Conservation (phyloP, 2,113 vertebrate species). For the Thunnus thynnus region DNA sequence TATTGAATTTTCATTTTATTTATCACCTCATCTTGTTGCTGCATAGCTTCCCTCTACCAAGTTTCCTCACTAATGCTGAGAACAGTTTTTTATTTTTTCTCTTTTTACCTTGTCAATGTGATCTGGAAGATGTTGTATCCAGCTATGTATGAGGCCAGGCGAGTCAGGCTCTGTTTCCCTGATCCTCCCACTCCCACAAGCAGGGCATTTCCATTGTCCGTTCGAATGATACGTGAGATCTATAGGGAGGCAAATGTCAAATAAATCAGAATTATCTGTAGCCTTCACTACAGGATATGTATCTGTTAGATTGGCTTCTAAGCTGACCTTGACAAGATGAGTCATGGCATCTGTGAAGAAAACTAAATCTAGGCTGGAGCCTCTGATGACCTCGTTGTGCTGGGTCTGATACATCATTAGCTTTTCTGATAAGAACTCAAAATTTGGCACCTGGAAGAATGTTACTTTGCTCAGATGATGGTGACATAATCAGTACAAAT, state of each 20-base stretch:
- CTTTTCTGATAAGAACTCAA: conserved; percentile 82
- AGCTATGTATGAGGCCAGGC: conserved; percentile 90
- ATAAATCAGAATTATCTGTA: conserved; percentile 18
- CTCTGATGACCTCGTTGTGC: conserved; percentile 87
- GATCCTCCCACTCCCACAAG: conserved; percentile 93
- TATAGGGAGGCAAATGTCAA: conserved; percentile 56
- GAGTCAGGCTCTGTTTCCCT: conserved; percentile 91
- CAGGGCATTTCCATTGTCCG: conserved; percentile 88
- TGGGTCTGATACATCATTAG: conserved; percentile 86
- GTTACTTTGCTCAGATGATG: background rate
- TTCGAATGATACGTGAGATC: conserved; percentile 91
- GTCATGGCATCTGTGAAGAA: conserved; percentile 92
- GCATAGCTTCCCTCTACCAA: background rate
- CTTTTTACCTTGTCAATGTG: conserved; percentile 87
- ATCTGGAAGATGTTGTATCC: conserved; percentile 91
- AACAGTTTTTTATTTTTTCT: background rate
- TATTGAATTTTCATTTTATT: no score
- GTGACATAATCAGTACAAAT: background rate
- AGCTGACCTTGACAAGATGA: conserved; percentile 91
- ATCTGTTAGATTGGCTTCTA: background rate
- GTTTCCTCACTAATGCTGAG: background rate
- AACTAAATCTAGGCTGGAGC: conserved; percentile 89
- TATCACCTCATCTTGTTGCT: background rate
- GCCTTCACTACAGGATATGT: background rate
- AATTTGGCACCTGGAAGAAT: conserved; percentile 82